These are phyloP conservation scores for Zenarchopterus dispar DNA, from an alignment of 2,797 vertebrate species.

Conservation along the genomic window DNA sequence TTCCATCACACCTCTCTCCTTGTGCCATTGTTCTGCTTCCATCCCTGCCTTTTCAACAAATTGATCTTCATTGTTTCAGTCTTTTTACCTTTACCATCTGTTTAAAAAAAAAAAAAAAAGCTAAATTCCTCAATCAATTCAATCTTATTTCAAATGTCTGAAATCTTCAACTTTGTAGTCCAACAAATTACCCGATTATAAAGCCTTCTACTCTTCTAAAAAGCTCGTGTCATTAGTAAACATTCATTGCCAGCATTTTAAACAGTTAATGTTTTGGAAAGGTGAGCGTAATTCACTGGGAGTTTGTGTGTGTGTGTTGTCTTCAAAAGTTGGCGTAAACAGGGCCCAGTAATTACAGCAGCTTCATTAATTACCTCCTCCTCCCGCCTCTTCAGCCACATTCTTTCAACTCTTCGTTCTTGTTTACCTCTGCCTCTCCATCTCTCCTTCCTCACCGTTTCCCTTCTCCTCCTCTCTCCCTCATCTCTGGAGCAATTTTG, in stretches of 20 bases:
- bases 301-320: constrained; percentile 31
- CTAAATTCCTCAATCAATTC: too few species aligned
- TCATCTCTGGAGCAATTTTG: constrained; percentile 48
- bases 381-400: constrained; percentile 51
- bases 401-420: constrained; percentile 69
- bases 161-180: too few species aligned
- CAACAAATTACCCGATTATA: background rate
- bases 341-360: constrained; percentile 69
- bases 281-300: constrained; percentile 36
- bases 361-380: constrained; percentile 75
- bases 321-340: constrained; percentile 66
- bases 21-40: background rate
- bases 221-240: constrained; percentile 42
- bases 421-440: constrained; percentile 51
- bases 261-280: constrained; percentile 39
- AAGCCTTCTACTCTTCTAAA: constrained; percentile 26
- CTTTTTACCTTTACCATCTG: background rate
- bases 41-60: background rate
- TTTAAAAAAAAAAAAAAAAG: too few species aligned
- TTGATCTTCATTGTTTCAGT: background rate
- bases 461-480: constrained; percentile 16
- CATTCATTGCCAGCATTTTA: constrained; percentile 40
- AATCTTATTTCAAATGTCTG: too few species aligned
- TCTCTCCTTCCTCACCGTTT: constrained; percentile 17
- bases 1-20: background rate